phyloP scores from a whole-genome alignment of 2,113 vertebrate genomes.

The Gobiocypris rarus region DNA sequence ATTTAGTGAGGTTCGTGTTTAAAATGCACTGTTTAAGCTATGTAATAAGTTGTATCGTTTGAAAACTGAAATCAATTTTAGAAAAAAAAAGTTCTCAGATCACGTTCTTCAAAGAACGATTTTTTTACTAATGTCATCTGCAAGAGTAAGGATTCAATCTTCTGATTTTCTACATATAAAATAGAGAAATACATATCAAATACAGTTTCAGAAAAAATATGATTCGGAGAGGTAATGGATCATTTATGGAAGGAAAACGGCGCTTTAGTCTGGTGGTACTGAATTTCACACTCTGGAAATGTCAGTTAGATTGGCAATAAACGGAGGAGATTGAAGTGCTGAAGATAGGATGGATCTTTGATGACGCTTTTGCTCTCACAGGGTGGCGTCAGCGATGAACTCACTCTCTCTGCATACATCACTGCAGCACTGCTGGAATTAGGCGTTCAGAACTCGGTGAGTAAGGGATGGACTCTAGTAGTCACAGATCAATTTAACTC shows the following conservation, averaged over 20 bases:
- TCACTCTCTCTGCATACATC: constrained; percentile 83
- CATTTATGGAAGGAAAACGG: background rate
- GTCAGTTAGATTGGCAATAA: background rate
- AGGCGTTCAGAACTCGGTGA: constrained; percentile 70
- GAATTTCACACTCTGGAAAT: constrained; percentile 11
- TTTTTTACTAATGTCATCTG: too few relatives aligned
- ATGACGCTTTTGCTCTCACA: constrained; percentile 55
- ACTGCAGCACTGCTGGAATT: constrained; percentile 82
- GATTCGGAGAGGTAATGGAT: background rate
- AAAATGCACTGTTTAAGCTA: too few relatives aligned
- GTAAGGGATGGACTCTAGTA: constrained; percentile 32
- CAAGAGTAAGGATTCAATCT: too few relatives aligned
- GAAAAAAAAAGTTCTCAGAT: too few relatives aligned
- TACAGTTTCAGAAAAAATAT: background rate
- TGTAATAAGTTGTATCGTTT: too few relatives aligned
- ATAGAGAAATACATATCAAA: background rate
- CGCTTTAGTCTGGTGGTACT: background rate
- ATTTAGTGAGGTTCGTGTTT: too few relatives aligned
- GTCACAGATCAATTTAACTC: background rate
- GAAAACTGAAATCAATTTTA: too few relatives aligned
- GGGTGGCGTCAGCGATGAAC: constrained; percentile 85
- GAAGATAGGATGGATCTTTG: background rate
- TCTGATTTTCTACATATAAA: too few relatives aligned
- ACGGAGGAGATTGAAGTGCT: background rate
- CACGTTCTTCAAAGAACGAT: too few relatives aligned